Percentiles rank a stretch among this genome's conserved stretches.
Evolutionary conservation across 2,888 invertebrate genomes (phyloP).

Genomic region (Cataglyphis cursor): DNA sequence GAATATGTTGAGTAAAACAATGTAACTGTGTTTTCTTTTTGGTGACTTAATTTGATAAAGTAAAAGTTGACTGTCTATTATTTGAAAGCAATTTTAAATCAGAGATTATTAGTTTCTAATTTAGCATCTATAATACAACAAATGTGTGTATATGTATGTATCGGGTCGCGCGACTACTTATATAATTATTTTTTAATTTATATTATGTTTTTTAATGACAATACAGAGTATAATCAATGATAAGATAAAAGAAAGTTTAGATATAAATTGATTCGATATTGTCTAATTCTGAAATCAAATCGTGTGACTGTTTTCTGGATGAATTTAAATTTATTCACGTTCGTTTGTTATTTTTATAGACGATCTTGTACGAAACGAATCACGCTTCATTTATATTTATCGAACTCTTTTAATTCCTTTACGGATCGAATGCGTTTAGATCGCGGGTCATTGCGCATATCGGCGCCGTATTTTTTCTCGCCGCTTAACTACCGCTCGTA

Average conservation of each 20-base stretch:
- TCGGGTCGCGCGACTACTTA: neutral
- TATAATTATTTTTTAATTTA: neutral
- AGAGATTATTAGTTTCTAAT: neutral
- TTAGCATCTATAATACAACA: neutral
- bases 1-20: neutral
- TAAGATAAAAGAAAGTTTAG: neutral
- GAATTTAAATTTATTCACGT: conserved; percentile 6
- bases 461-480: neutral
- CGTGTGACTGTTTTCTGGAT: neutral
- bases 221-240: neutral
- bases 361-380: conserved; percentile 14
- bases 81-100: neutral
- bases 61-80: neutral
- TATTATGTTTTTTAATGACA: neutral
- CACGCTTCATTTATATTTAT: conserved; percentile 19
- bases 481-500: neutral
- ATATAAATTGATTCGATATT: neutral
- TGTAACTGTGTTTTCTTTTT: neutral
- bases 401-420: conserved; percentile 4
- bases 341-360: neutral
- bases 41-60: neutral
- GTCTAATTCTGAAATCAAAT: neutral
- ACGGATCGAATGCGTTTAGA: neutral
- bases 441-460: conserved; percentile 25
- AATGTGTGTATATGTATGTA: neutral